Conservation (phyloP, 2,113 vertebrate genomes). For the Ictalurus furcatus region DNA sequence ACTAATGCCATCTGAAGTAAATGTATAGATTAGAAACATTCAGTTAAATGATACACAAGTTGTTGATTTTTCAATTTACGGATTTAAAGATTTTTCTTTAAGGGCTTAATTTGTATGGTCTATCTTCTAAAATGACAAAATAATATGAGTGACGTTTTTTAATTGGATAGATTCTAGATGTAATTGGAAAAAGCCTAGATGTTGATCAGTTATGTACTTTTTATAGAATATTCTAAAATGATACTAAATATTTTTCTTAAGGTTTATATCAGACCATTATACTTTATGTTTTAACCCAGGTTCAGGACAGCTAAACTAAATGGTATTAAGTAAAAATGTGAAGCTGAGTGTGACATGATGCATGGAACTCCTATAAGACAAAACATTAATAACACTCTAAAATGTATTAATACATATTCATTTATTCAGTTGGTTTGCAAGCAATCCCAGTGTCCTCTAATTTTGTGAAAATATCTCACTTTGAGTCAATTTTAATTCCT, state of each 20-base stretch:
- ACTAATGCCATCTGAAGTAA: neutral
- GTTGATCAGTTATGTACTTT: neutral
- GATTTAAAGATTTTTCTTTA: neutral
- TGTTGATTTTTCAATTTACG: neutral
- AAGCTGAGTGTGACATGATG: neutral
- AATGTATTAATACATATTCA: neutral
- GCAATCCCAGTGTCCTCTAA: neutral
- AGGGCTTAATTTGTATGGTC: neutral
- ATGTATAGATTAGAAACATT: neutral
- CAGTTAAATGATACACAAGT: neutral
- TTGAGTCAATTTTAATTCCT: neutral
- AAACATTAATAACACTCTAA: neutral
- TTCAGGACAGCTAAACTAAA: neutral
- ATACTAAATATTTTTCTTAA: neutral
- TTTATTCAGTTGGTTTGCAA: neutral
- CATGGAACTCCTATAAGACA: no score
- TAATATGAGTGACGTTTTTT: neutral
- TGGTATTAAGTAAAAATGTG: neutral
- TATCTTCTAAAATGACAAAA: neutral
- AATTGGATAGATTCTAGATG: neutral
- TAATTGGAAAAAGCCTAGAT: neutral
- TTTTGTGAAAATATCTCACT: neutral
- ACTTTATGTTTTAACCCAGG: neutral
- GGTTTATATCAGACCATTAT: neutral
- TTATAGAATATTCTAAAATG: neutral